Evolutionary conservation across 2,797 vertebrate genomes (phyloP).

Genomic region (Acridotheres tristis): DNA sequence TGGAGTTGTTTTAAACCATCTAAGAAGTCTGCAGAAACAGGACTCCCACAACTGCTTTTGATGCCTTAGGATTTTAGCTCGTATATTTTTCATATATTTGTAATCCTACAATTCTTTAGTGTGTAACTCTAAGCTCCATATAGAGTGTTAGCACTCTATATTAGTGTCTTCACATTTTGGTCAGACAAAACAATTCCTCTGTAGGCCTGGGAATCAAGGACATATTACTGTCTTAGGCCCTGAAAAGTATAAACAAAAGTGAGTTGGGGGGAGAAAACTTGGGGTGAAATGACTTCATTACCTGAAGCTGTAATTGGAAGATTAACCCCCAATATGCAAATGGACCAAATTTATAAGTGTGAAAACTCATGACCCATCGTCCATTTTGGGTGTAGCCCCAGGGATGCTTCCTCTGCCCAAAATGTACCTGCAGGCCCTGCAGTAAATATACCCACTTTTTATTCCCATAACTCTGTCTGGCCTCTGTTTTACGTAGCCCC

Average conservation of each 20-base stretch:
- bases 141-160: too few species aligned
- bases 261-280: neutral
- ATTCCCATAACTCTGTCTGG: neutral
- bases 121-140: neutral
- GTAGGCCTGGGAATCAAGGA: neutral
- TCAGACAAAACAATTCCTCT: neutral
- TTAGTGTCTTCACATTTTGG: neutral
- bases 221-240: too few species aligned
- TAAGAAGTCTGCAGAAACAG: neutral
- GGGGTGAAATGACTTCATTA: too few species aligned
- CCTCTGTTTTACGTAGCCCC: too few species aligned
- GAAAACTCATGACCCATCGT: rapidly evolving
- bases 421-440: neutral
- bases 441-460: neutral
- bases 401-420: neutral
- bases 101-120: neutral
- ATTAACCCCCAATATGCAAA: neutral
- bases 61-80: neutral
- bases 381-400: neutral
- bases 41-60: neutral
- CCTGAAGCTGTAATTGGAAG: neutral
- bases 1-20: neutral
- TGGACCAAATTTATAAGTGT: neutral
- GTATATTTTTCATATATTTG: neutral
- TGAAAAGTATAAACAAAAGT: neutral